Evolutionary conservation across 1,140 invertebrate genomes (phyloP).

Genomic region (Helicorthomorpha holstii): DNA sequence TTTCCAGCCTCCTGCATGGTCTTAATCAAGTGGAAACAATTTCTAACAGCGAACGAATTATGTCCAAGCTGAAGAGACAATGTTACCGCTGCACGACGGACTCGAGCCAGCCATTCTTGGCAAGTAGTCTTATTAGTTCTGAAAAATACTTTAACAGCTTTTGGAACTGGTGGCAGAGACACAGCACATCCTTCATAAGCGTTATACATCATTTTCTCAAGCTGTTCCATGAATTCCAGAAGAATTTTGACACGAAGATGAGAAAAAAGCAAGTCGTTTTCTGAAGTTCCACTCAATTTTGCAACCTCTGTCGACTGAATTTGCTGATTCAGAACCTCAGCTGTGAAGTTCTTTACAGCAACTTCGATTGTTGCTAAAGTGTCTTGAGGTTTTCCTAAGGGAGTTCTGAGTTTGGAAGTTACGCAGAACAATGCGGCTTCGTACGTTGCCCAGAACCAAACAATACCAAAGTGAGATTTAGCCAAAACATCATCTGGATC

Average conservation of each 20-base stretch:
- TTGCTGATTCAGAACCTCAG: background rate
- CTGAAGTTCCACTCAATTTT: background rate
- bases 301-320: background rate
- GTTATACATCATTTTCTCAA: conserved; percentile 87
- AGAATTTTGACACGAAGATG: conserved; percentile 53
- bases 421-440: conserved; percentile 80
- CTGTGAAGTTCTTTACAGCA: background rate
- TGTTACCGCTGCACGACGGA: conserved; percentile 59
- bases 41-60: conserved; percentile 53
- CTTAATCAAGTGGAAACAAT: conserved; percentile 50
- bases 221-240: conserved; percentile 74
- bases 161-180: conserved; percentile 51
- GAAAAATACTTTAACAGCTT: conserved; percentile 80
- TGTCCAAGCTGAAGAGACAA: conserved; percentile 66
- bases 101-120: conserved; percentile 77
- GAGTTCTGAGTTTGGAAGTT: conserved; percentile 68
- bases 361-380: conserved; percentile 77
- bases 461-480: conserved; percentile 18
- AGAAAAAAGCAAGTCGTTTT: background rate
- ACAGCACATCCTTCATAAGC: conserved; percentile 76
- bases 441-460: conserved; percentile 62
- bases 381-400: conserved; percentile 90
- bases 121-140: conserved; percentile 83
- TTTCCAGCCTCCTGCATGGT: conserved; percentile 43
- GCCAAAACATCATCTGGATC: no score